Evolutionary conservation across 1,140 invertebrate genomes (phyloP).

Genomic region (Eciton burchellii): DNA sequence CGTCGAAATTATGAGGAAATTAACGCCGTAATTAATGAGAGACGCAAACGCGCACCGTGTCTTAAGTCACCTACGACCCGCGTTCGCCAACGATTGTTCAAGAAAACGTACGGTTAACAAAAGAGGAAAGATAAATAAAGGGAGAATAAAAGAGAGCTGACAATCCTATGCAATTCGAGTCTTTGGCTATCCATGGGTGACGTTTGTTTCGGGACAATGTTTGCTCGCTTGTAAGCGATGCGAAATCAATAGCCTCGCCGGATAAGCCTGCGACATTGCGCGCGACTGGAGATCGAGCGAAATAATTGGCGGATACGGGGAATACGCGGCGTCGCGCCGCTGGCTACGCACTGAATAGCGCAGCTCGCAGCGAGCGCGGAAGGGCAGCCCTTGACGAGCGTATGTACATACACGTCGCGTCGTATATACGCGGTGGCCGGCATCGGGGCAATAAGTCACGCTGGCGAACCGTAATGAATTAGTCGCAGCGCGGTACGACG

Average conservation of each 20-base stretch:
- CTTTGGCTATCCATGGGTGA: constrained; percentile 15
- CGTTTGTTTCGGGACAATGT: constrained; percentile 17
- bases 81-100: neutral
- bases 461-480: constrained; percentile 69
- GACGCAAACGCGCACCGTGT: neutral
- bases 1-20: no score
- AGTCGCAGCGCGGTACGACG: constrained; percentile 60
- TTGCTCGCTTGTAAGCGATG: neutral
- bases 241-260: constrained; percentile 12
- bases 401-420: constrained; percentile 8
- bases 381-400: constrained; percentile 36
- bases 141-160: neutral
- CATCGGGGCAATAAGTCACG: constrained; percentile 69
- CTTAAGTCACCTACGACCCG: neutral
- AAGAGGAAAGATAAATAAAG: neutral
- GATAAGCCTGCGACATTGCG: constrained; percentile 38
- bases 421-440: constrained; percentile 28
- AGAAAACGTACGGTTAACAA: neutral
- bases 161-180: neutral
- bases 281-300: constrained; percentile 60
- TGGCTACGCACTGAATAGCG: constrained; percentile 66
- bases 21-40: no score
- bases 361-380: constrained; percentile 46
- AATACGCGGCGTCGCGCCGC: constrained; percentile 65
- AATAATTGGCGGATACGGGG: constrained; percentile 71